Conservation (phyloP, 2,888 invertebrate species). For the Agelastica alni region DNA sequence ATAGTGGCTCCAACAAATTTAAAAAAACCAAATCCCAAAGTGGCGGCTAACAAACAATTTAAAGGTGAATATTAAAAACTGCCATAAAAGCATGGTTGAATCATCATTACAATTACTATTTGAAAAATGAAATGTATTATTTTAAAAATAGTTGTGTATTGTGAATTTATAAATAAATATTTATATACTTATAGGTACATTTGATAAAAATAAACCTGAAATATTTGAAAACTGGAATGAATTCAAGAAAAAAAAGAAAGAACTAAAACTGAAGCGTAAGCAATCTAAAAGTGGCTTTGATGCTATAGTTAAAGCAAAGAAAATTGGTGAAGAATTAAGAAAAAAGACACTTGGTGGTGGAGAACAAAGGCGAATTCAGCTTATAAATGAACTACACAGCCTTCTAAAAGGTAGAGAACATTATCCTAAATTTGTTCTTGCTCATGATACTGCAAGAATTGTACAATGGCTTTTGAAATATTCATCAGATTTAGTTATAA, state of each 20-base stretch:
- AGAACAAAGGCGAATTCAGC: constrained; percentile 61
- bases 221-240: constrained; percentile 70
- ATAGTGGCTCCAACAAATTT: constrained; percentile 28
- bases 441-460: constrained; percentile 87
- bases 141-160: not conserved
- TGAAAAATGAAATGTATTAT: not conserved
- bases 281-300: constrained; percentile 61
- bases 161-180: too few relatives aligned
- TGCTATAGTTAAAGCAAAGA: constrained; percentile 61
- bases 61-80: constrained; percentile 5
- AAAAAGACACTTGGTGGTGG: constrained; percentile 59
- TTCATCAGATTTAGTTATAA: constrained; percentile 67
- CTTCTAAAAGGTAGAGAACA: constrained; percentile 64
- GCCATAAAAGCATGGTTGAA: too few relatives aligned
- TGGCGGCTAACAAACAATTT: not conserved
- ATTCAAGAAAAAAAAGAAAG: constrained; percentile 76
- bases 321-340: constrained; percentile 64
- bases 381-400: constrained; percentile 67
- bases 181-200: constrained; percentile 18
- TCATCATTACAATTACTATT: not conserved
- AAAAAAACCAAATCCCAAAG: constrained; percentile 22
- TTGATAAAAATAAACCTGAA: constrained; percentile 27
- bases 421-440: constrained; percentile 72
- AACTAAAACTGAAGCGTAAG: constrained; percentile 68
- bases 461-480: constrained; percentile 85